These are phyloP conservation scores for Carollia perspicillata DNA, from an alignment of 2,113 vertebrate genomes.

Conservation along the genomic window DNA sequence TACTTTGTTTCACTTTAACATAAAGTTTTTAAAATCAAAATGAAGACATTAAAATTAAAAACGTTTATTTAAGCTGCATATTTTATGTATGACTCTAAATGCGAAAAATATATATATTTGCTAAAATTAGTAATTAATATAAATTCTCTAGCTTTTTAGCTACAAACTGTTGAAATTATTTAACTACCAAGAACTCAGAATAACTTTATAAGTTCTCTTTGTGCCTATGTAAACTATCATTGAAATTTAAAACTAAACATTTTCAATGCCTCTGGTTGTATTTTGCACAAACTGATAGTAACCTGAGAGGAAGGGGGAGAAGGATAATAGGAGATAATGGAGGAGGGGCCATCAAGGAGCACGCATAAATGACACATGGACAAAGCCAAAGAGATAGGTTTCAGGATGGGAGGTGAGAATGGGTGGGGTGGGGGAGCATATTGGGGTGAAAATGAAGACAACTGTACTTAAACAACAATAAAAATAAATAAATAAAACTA, in stretches of 20 bases:
- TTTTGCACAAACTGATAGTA: too few relatives aligned
- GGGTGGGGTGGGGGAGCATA: too few relatives aligned
- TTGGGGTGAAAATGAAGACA: too few relatives aligned
- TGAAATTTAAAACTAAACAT: not conserved
- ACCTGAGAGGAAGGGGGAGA: too few relatives aligned
- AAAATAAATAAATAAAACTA: too few relatives aligned
- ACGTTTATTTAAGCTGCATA: not conserved
- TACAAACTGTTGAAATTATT: not conserved
- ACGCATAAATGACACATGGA: too few relatives aligned
- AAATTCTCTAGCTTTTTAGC: not conserved
- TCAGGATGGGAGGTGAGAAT: too few relatives aligned
- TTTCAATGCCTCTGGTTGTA: too few relatives aligned
- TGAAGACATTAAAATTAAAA: not conserved
- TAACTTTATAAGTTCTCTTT: not conserved
- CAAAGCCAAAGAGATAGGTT: too few relatives aligned
- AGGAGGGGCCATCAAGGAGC: too few relatives aligned
- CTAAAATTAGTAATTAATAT: not conserved
- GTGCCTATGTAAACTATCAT: not conserved
- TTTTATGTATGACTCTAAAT: not conserved
- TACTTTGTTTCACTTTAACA: not conserved
- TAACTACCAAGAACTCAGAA: constrained; percentile 2
- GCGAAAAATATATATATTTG: not conserved
- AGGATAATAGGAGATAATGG: too few relatives aligned
- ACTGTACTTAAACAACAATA: too few relatives aligned
- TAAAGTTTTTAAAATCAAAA: not conserved